Evolutionary conservation across 2,113 vertebrate species (phyloP).

Genomic region (Paramisgurnus dabryanus): DNA sequence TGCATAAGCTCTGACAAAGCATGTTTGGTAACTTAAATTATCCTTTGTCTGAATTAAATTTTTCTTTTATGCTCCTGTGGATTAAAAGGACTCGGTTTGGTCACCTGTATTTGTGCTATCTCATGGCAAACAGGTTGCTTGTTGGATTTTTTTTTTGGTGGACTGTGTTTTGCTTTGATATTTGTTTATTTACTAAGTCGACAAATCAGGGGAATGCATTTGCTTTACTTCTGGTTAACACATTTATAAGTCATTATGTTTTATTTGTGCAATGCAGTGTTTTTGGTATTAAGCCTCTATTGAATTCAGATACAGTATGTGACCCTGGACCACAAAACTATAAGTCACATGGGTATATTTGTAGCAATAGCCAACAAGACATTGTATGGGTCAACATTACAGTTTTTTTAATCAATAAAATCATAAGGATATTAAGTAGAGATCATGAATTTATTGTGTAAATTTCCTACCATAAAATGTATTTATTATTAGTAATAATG

Average conservation of each 20-base stretch:
- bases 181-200: not conserved
- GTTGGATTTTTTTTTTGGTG: not conserved
- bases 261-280: not conserved
- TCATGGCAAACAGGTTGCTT: not conserved
- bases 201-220: not conserved
- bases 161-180: not conserved
- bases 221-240: not conserved
- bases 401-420: no score
- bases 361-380: no score
- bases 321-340: no score
- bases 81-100: not conserved
- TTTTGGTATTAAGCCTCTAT: not conserved
- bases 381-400: no score
- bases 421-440: no score
- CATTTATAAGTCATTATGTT: not conserved
- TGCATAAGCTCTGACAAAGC: not conserved
- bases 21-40: conserved; percentile 11
- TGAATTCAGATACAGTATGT: no score
- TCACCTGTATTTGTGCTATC: not conserved
- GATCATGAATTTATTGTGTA: no score
- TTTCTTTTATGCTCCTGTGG: not conserved
- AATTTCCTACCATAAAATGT: no score
- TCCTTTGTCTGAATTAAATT: not conserved
- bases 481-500: no score
- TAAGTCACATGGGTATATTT: no score